Percentiles rank a stretch among this genome's conserved stretches.
phyloP scores from a whole-genome alignment of 2,113 vertebrate genomes.

The Alces alces region DNA sequence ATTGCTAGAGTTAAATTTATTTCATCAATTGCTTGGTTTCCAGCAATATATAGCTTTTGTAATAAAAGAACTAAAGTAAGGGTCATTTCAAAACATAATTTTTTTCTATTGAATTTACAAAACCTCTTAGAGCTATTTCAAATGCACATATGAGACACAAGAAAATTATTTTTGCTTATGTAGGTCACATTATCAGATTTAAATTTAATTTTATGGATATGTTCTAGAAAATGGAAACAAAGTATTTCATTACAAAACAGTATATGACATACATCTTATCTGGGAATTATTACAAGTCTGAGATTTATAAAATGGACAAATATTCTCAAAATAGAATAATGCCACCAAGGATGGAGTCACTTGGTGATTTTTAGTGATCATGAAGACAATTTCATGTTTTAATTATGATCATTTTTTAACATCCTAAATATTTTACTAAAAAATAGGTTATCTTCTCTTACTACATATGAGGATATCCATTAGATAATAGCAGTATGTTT shows the following conservation, averaged over 20 bases:
- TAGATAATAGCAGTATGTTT: background rate
- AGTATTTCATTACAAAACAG: background rate
- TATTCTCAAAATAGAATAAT: background rate
- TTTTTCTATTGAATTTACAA: background rate
- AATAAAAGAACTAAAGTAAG: background rate
- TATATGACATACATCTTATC: background rate
- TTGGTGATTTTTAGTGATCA: background rate
- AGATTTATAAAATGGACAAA: background rate
- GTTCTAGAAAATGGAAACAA: background rate
- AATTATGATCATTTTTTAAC: background rate
- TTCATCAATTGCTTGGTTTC: background rate
- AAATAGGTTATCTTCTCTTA: background rate
- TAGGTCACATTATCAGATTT: background rate
- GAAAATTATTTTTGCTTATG: background rate
- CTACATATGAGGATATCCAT: background rate
- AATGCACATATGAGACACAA: background rate
- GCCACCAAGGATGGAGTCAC: background rate
- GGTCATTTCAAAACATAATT: background rate
- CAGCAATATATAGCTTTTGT: background rate
- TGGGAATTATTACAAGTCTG: background rate
- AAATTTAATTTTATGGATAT: constrained; percentile 1
- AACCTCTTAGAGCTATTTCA: background rate
- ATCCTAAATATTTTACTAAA: background rate
- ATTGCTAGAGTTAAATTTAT: constrained; percentile 14
- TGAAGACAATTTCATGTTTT: background rate